phyloP scores from a whole-genome alignment of 2,888 invertebrate genomes.

The Noctua fimbriata region DNA sequence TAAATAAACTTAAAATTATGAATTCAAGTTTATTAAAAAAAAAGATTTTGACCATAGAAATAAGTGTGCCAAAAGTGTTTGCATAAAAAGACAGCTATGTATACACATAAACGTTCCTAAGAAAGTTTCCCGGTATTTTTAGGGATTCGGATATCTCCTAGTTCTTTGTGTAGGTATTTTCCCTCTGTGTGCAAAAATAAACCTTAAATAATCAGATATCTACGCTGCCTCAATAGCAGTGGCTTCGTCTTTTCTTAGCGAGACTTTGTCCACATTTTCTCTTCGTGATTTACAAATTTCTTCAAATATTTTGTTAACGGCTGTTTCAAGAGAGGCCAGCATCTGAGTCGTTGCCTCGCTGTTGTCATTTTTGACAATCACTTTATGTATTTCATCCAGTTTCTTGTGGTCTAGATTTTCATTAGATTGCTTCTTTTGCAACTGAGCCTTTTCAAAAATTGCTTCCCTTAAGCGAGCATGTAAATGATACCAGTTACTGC shows the following conservation, averaged over 20 bases:
- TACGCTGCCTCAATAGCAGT: neutral
- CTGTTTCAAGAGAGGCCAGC: neutral
- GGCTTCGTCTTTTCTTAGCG: neutral
- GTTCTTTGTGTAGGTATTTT: no score
- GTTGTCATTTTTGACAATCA: neutral
- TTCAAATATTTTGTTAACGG: neutral
- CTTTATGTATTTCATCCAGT: constrained; percentile 63
- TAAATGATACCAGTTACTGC: constrained; percentile 69
- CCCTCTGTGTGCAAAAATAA: no score
- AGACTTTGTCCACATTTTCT: neutral
- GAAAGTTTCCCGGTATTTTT: no score
- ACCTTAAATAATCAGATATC: neutral
- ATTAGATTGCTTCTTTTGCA: constrained; percentile 77
- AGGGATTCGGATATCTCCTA: no score
- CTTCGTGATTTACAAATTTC: neutral
- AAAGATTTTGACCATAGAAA: no score
- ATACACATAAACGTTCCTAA: no score
- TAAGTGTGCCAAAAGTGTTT: no score
- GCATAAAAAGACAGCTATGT: no score
- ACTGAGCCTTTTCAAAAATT: constrained; percentile 81
- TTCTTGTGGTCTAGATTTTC: constrained; percentile 72
- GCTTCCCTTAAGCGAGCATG: constrained; percentile 80
- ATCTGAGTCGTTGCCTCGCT: neutral
- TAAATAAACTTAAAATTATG: no score
- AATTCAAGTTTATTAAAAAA: no score